These are phyloP conservation scores for Pseudotriccus pelzelni DNA, from an alignment of 2,797 vertebrate species.

Conservation along the genomic window DNA sequence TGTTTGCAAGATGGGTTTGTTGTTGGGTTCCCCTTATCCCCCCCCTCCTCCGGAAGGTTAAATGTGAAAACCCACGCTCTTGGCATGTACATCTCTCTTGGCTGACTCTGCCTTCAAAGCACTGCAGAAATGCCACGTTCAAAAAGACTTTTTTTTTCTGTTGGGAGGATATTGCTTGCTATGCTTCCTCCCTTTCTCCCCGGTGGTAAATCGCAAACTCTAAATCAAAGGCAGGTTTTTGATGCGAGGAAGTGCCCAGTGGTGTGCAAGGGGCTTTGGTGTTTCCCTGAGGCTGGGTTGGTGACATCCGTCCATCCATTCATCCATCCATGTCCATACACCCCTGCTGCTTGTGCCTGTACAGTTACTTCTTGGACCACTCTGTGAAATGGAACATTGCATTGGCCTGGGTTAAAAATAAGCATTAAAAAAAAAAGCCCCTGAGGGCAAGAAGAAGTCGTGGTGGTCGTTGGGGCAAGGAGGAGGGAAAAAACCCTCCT, in stretches of 20 bases:
- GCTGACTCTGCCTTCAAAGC: not conserved
- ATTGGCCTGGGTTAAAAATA: not conserved
- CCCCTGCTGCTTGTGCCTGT: not conserved
- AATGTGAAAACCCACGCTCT: not conserved
- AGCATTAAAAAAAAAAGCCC: not conserved
- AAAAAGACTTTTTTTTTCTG: rapidly evolving
- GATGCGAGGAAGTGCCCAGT: not conserved
- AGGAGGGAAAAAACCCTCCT: rapidly evolving
- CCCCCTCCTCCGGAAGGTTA: not conserved
- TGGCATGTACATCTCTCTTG: not conserved
- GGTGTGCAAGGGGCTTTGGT: not conserved
- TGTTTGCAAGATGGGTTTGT: not conserved
- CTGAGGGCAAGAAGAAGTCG: not conserved
- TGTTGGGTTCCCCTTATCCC: too few species aligned
- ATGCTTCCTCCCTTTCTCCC: not conserved
- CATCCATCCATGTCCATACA: not conserved
- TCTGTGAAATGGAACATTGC: not conserved
- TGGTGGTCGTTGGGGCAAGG: not conserved
- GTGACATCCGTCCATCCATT: rapidly evolving
- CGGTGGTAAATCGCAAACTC: not conserved
- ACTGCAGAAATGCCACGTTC: not conserved
- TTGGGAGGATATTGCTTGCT: not conserved
- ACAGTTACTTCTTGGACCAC: not conserved
- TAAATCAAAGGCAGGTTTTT: slow-evolving; percentile 2
- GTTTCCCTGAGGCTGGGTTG: rapidly evolving